Base-by-base conservation (phyloP, 1,140 invertebrate genomes). In the Augochlora pura region DNA sequence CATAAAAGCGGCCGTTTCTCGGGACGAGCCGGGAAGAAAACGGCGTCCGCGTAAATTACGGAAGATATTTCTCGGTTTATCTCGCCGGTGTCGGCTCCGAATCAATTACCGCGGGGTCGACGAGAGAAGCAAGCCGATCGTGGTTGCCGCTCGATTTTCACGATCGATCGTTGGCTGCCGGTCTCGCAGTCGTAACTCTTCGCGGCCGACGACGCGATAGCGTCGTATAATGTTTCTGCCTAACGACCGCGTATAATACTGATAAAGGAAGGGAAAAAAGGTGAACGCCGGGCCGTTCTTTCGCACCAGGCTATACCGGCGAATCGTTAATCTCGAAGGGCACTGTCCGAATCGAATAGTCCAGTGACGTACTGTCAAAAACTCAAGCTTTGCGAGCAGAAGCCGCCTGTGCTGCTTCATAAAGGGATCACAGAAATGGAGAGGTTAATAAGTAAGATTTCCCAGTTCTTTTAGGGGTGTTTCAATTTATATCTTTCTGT, bases 231-330 rank as follows among this genome's bases (percentile, higher is more conserved):
- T 38, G 57, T 75, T 80, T 80, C 65, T 69, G 72, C 38, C 65
- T 76, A 64, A 80, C 78, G 77, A 80, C 57, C 71, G 65, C 57
- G 65, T 57, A 49, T 69, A 69, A 76, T 57, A 57, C 59, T 23
- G 78, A 80, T 69, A 76, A 80, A 80, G 57, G 42, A 68, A 42
- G 65, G n/a, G 23, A 49, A 39, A 67, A 74, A 74, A 16, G 32
- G 12, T 23, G 38, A 18, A 52, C 42, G n/a, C 18, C 52, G 75
- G 75, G 27, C 27, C 57, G 65, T 70, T 52, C 25, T 73, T 80
- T 74, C 38, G 18, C 18, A 18, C 32, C 25, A 10, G 18, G 18
- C 39, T 32, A 23, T 18, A 16, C 32, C 54, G 16, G 38, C 32
- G 63, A 32, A 69, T 78, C 77, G 77, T 78, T 78, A 78, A 72